phyloP scores from a whole-genome alignment of 2,113 vertebrate species.

The Lagopus muta region DNA sequence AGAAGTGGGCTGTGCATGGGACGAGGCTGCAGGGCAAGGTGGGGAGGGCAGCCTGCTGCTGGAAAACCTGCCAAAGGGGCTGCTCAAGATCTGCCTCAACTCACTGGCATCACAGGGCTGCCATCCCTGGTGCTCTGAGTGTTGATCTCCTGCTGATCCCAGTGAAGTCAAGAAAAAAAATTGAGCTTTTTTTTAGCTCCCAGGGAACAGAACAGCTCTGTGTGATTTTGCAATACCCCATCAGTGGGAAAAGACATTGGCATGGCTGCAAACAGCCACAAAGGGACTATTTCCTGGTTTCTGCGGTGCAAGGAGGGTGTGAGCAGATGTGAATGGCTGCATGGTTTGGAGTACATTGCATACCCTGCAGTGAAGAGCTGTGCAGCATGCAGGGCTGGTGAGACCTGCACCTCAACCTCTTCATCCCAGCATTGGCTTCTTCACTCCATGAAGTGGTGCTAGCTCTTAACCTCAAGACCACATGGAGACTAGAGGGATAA shows the following conservation, averaged over 20 bases:
- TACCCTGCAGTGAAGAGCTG: background rate
- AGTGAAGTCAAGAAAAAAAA: background rate
- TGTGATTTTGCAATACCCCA: background rate
- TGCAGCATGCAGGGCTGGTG: rapidly evolving
- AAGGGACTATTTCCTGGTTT: background rate
- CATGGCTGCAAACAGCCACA: background rate
- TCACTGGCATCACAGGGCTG: rapidly evolving
- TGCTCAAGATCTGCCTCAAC: background rate
- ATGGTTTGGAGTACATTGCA: background rate
- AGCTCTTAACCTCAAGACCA: background rate
- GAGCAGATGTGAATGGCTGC: background rate
- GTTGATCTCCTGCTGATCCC: background rate
- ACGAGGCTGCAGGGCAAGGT: background rate
- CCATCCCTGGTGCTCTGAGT: background rate
- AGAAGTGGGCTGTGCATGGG: background rate
- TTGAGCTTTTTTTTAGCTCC: background rate
- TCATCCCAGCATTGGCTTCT: background rate
- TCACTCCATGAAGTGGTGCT: rapidly evolving
- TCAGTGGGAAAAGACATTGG: background rate
- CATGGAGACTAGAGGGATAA: background rate
- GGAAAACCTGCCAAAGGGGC: background rate
- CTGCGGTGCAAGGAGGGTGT: background rate
- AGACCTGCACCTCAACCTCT: background rate
- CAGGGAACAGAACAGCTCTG: background rate
- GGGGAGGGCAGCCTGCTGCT: background rate